These are phyloP conservation scores for Tiliacea aurago DNA, from an alignment of 2,888 invertebrate species.

Conservation along the genomic window DNA sequence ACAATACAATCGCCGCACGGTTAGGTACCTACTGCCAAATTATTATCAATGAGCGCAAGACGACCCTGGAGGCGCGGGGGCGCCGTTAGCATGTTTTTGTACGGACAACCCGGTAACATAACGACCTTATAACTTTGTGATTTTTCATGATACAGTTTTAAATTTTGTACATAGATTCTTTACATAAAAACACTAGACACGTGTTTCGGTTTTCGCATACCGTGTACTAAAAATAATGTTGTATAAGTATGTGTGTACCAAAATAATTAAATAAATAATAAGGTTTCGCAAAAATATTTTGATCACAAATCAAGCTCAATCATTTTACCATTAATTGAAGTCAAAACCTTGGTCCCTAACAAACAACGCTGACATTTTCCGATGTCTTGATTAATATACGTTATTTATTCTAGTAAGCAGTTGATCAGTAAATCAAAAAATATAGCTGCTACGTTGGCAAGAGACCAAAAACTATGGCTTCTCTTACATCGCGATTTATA, in stretches of 20 bases:
- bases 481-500: constrained; percentile 35
- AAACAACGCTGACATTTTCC: constrained; percentile 23
- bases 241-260: not conserved
- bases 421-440: constrained; percentile 53
- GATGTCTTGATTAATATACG: constrained; percentile 41
- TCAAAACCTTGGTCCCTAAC: not conserved
- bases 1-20: no score
- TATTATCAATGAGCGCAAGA: no score
- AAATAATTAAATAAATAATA: not conserved
- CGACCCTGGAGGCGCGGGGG: no score
- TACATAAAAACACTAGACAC: no score
- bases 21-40: no score
- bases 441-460: constrained; percentile 44
- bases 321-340: constrained; percentile 10
- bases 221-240: no score
- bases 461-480: constrained; percentile 50
- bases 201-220: no score
- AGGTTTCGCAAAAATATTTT: not conserved
- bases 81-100: no score
- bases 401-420: constrained; percentile 51
- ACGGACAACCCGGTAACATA: no score
- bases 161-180: no score
- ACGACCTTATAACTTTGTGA: no score
- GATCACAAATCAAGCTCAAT: not conserved
- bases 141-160: no score